These are phyloP conservation scores for Pangasius djambal DNA, from an alignment of 2,797 vertebrate genomes.

Conservation along the genomic window DNA sequence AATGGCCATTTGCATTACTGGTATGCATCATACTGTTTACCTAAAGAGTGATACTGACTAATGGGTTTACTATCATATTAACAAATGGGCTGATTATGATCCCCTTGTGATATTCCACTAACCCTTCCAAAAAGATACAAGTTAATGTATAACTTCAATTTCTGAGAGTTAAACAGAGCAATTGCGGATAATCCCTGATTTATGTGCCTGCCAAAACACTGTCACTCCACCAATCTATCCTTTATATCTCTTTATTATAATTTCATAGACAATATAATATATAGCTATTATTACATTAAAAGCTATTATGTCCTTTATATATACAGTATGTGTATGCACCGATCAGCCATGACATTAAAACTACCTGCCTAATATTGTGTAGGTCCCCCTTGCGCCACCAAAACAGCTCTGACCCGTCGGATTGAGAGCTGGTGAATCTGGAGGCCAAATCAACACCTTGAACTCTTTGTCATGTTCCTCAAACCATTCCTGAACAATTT, in stretches of 20 bases:
- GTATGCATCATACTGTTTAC: too few species aligned
- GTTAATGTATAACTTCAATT: neutral
- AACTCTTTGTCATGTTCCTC: too few species aligned
- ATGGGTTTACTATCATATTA: neutral
- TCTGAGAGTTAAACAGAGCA: neutral
- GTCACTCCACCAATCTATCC: neutral
- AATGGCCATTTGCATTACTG: too few species aligned
- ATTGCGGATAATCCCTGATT: neutral
- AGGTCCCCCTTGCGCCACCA: too few species aligned
- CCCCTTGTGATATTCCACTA: neutral
- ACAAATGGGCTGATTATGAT: neutral
- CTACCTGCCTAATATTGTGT: too few species aligned
- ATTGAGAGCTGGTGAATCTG: too few species aligned
- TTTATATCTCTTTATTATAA: neutral
- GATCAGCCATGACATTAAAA: too few species aligned
- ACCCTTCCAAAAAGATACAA: neutral
- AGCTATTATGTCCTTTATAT: neutral
- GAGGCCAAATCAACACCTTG: too few species aligned
- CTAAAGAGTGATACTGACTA: neutral
- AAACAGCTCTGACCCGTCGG: too few species aligned
- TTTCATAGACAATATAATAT: neutral
- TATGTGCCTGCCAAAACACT: neutral
- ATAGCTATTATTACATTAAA: neutral
- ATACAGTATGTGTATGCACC: neutral
- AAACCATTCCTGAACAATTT: too few species aligned